Evolutionary conservation across 2,797 vertebrate species (phyloP).

Genomic region (Mycteria americana): DNA sequence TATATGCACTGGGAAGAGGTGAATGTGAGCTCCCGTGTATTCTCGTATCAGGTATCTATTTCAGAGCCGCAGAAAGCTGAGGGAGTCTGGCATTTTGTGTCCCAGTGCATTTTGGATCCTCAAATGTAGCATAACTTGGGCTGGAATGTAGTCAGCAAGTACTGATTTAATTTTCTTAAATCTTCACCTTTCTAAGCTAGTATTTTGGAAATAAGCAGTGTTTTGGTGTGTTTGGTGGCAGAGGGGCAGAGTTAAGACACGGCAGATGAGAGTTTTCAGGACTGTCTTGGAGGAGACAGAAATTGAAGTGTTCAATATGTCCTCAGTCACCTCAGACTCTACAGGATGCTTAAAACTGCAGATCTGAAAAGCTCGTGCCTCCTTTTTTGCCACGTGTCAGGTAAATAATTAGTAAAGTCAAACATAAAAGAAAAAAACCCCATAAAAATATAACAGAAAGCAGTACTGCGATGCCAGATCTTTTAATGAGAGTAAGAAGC

Average conservation of each 20-base stretch:
- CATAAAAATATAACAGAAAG: background rate
- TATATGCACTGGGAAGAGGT: background rate
- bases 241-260: accelerated
- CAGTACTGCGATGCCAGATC: background rate
- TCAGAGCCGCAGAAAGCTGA: background rate
- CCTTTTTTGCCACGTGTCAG: background rate
- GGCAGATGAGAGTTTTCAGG: background rate
- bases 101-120: background rate
- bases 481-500: constrained; percentile 30
- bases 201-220: background rate
- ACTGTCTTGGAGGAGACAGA: background rate
- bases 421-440: background rate
- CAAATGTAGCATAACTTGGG: background rate
- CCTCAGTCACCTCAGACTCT: background rate
- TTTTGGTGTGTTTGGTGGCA: background rate
- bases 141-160: background rate
- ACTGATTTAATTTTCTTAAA: background rate
- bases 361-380: background rate
- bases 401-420: background rate
- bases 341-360: background rate
- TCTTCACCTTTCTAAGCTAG: background rate
- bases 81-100: background rate
- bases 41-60: background rate
- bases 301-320: accelerated
- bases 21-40: background rate